Base-by-base conservation (phyloP, 64 coral and sea anemone genomes). In the Acropora tenuis region DNA sequence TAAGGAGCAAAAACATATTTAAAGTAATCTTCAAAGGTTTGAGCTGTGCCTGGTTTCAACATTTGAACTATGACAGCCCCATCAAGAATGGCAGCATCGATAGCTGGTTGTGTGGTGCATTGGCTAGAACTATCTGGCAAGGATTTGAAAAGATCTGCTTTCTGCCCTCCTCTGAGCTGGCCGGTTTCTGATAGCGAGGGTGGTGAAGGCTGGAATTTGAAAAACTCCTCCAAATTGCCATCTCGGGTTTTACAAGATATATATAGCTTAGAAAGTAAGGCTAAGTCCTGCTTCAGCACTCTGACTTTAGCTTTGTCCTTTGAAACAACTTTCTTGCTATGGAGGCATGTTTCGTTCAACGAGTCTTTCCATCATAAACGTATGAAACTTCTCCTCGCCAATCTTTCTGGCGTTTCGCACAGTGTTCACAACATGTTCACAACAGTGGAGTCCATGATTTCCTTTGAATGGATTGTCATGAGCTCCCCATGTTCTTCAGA, bases 91-190 rank as follows among this genome's bases (percentile, higher is more conserved):
- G 83, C 80, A 53, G 90, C 80, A 92, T 92, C 90, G 18, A 86
- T 69, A 72, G 77, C 6, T 48, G 88, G 88, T 81, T 40, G 18
- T 19, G 58, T 63, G 1, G 52, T 55, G 52, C 52, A 55, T 10
- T 55, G 52, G 52, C 52, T 55, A 55, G 52, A 55, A 55, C 52
- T 55, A 76, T 75, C 80, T 90, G 88, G 88, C 88, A 90, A 47
- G 77, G 77, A 81, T 50, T 80, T 90, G 10, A 90, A 16, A 58
- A 90, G 80, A 75, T 90, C 77, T 4, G 77, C 88, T 81, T 90
- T 90, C n/a, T 81, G 88, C 69, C 77, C 88, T 90, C 88, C 77
- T 81, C 77, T 77, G 13, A 90, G 78, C 77, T 90, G 76, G 44
- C 65, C 88, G 41, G 69, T 65, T 30, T 91, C 68, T 58, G 67